Evolutionary conservation across 2,797 vertebrate species (phyloP).

Genomic region (Hipposideros larvatus): DNA sequence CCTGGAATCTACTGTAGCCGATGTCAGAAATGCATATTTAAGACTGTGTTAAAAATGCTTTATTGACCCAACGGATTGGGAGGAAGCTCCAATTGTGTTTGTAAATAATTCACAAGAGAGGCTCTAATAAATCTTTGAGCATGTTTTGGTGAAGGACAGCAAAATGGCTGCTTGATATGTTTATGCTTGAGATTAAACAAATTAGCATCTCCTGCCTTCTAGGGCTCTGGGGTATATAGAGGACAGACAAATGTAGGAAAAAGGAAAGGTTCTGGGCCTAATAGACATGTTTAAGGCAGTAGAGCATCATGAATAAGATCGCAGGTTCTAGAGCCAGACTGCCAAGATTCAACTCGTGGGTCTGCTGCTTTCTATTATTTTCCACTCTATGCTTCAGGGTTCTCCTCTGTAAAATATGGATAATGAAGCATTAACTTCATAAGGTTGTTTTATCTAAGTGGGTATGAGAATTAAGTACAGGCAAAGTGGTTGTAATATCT

Average conservation of each 20-base stretch:
- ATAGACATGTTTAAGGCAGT: not conserved
- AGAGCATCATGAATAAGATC: not conserved
- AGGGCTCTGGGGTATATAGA: not conserved
- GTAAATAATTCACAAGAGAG: conserved; percentile 74
- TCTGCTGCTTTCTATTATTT: not conserved
- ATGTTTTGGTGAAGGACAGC: conserved; percentile 73
- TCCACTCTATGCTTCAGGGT: not conserved
- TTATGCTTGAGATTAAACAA: conserved; percentile 69
- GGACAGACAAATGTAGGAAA: not conserved
- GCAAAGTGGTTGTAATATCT: not conserved
- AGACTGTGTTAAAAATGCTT: conserved; percentile 77
- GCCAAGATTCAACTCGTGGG: not conserved
- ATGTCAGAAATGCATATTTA: conserved; percentile 81
- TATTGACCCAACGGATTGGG: conserved; percentile 79
- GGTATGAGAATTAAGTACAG: not conserved
- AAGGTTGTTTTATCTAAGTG: not conserved
- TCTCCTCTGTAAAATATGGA: not conserved
- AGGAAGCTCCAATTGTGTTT: conserved; percentile 72
- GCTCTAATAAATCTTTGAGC: conserved; percentile 75
- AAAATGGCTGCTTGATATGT: conserved; percentile 78
- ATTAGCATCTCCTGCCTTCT: conserved; percentile 3
- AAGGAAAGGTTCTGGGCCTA: not conserved
- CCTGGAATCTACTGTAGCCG: conserved; percentile 30
- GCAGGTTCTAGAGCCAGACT: not conserved
- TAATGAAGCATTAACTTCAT: not conserved